phyloP scores from a whole-genome alignment of 2,113 vertebrate genomes.

The Entelurus aequoreus region DNA sequence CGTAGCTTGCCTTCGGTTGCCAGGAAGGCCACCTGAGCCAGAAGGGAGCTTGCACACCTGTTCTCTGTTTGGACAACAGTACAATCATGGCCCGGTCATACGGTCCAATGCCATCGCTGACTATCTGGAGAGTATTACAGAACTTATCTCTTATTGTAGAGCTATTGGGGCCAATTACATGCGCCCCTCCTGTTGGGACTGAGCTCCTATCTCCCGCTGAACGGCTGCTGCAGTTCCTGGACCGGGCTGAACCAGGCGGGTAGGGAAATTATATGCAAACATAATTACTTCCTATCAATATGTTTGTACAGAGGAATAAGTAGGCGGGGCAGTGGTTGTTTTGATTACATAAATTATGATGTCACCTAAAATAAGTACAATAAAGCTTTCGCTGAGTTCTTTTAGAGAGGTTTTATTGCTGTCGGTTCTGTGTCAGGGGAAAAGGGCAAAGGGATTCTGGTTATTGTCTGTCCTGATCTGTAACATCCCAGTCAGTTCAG shows the following conservation, averaged over 20 bases:
- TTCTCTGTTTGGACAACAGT: constrained; percentile 64
- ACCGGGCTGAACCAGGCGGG: constrained; percentile 11
- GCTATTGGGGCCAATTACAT: constrained; percentile 56
- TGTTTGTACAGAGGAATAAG: constrained; percentile 30
- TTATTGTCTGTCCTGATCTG: constrained; percentile 27
- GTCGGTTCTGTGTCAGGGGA: constrained; percentile 19
- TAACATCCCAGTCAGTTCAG: constrained; percentile 22
- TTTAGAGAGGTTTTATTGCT: constrained; percentile 31
- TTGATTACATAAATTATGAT: constrained; percentile 24
- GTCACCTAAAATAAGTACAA: constrained; percentile 33
- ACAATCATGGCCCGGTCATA: constrained; percentile 33
- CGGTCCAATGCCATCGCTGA: constrained; percentile 56
- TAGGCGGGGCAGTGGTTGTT: constrained; percentile 21
- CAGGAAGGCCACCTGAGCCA: constrained; percentile 49
- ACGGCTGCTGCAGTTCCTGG: constrained; percentile 57
- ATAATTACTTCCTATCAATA: constrained; percentile 33
- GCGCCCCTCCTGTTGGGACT: constrained; percentile 40
- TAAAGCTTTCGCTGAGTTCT: constrained; percentile 19
- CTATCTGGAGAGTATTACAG: constrained; percentile 48
- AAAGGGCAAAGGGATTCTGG: constrained; percentile 8
- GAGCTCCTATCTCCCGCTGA: constrained; percentile 39
- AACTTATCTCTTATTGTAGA: constrained; percentile 65
- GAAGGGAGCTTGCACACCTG: constrained; percentile 52
- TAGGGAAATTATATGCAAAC: constrained; percentile 42
- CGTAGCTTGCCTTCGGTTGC: constrained; percentile 16